Evolutionary conservation across 2,113 vertebrate genomes (phyloP).

Genomic region (Rhegmatorhina hoffmannsi): DNA sequence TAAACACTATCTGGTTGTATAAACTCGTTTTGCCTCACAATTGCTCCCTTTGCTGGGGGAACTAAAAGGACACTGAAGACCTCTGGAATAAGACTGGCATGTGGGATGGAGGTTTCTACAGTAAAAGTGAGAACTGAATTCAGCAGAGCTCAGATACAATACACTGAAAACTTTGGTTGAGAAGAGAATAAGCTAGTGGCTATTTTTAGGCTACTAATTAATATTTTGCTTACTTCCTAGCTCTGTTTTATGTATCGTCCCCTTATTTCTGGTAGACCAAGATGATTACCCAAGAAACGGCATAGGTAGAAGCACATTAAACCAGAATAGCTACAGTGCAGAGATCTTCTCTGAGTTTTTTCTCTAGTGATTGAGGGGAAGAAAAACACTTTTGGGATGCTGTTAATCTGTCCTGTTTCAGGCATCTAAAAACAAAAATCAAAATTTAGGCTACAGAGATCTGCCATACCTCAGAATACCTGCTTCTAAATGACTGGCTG

Average conservation of each 20-base stretch:
- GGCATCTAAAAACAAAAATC: neutral
- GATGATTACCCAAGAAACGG: neutral
- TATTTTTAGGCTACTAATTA: neutral
- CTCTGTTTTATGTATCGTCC: neutral
- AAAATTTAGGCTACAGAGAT: neutral
- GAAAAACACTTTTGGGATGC: neutral
- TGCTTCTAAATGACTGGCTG: neutral
- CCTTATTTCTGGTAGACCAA: neutral
- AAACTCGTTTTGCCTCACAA: neutral
- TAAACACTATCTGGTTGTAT: neutral
- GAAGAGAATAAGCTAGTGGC: neutral
- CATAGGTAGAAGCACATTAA: neutral
- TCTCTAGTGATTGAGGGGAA: neutral
- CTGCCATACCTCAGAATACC: neutral
- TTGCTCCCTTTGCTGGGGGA: neutral
- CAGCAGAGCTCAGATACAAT: neutral
- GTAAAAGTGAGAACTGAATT: neutral
- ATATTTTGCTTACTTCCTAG: neutral
- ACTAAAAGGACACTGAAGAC: neutral
- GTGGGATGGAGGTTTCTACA: neutral
- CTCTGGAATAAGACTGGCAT: neutral
- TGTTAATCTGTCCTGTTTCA: neutral
- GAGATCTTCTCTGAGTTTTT: neutral
- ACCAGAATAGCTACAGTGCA: neutral
- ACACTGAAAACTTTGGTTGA: neutral